A percentile compares a stretch with the other conserved stretches of the same genome.
Conservation (phyloP, 2,113 vertebrate species). For the Datnioides undecimradiatus region DNA sequence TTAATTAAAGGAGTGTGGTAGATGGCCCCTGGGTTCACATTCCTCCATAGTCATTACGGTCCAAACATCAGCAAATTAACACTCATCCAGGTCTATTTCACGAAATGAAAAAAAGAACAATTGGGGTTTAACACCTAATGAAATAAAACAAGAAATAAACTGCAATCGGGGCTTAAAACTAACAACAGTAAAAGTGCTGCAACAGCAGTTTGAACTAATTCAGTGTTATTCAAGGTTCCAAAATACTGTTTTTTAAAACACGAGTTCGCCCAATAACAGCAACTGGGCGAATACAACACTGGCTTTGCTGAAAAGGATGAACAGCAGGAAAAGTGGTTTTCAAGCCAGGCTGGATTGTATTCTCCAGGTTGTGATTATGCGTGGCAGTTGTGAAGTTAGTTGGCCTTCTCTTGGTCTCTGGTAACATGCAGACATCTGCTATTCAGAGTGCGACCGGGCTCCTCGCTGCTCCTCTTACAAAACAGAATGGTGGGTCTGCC, state of each 20-base stretch:
- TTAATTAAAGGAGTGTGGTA: neutral
- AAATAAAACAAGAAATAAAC: constrained; percentile 41
- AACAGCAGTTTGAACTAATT: constrained; percentile 39
- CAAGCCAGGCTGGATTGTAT: neutral
- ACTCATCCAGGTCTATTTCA: constrained; percentile 17
- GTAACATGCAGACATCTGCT: neutral
- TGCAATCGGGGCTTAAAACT: constrained; percentile 22
- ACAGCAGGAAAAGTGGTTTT: neutral
- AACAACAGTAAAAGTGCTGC: constrained; percentile 37
- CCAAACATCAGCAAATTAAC: neutral
- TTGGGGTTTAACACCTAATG: constrained; percentile 21
- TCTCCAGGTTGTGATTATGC: neutral
- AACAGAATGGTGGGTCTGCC: too few relatives aligned
- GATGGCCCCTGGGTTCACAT: neutral
- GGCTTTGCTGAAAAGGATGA: constrained; percentile 20
- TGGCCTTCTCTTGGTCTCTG: neutral
- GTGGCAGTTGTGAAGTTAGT: neutral
- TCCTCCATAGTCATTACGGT: neutral
- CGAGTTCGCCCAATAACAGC: constrained; percentile 18
- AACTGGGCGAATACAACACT: constrained; percentile 11
- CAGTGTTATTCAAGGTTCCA: neutral
- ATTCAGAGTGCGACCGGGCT: neutral
- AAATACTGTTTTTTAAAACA: neutral
- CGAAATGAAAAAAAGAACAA: constrained; percentile 14
- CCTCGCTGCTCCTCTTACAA: neutral